These are phyloP conservation scores for Pipistrellus nathusii DNA, from an alignment of 2,797 vertebrate genomes.

Conservation along the genomic window DNA sequence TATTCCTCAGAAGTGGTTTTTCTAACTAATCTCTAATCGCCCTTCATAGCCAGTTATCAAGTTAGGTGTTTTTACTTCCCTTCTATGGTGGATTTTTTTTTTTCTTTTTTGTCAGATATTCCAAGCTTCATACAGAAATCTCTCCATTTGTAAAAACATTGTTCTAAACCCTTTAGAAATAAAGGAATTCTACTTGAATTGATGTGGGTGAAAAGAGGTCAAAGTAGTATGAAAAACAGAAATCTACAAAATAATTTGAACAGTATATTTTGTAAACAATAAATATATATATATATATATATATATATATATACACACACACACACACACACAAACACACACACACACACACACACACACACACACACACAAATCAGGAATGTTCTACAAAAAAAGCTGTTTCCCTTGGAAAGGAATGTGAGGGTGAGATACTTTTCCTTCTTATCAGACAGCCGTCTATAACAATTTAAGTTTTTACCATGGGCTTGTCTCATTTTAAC, in stretches of 20 bases:
- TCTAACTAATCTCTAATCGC: constrained; percentile 28
- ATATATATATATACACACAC: too few relatives aligned
- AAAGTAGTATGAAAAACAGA: neutral
- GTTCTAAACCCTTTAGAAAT: neutral
- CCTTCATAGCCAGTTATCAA: neutral
- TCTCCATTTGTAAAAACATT: constrained; percentile 4
- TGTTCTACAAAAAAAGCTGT: neutral
- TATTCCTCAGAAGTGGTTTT: constrained; percentile 47
- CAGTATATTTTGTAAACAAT: neutral
- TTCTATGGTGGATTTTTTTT: neutral
- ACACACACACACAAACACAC: too few relatives aligned
- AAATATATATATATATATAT: neutral
- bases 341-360: too few relatives aligned
- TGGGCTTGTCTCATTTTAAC: neutral
- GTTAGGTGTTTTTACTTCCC: constrained; percentile 35
- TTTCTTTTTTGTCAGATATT: neutral
- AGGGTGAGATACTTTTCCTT: neutral
- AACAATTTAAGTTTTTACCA: neutral
- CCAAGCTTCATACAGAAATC: neutral
- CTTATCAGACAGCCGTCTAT: neutral
- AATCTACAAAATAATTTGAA: neutral
- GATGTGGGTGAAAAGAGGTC: neutral
- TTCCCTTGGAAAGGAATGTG: neutral
- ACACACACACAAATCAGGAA: neutral
- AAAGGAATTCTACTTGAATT: neutral